A percentile compares a stretch with the other conserved stretches of the same genome.
Evolutionary conservation across 2,888 invertebrate genomes (phyloP).

Genomic region (Caenorhabditis sulstoni): DNA sequence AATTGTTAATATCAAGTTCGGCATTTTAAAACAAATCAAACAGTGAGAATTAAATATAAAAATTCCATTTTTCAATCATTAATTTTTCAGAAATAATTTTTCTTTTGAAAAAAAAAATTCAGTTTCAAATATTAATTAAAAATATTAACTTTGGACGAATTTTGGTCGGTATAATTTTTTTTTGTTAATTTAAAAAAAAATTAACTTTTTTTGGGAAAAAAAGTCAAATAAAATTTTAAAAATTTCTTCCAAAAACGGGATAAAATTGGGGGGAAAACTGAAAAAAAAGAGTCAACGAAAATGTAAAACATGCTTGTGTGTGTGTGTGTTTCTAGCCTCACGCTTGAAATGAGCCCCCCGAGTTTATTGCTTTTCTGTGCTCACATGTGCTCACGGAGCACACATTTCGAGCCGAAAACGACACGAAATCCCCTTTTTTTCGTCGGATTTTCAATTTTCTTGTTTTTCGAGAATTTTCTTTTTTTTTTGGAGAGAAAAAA

Average conservation of each 20-base stretch:
- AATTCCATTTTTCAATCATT: not conserved
- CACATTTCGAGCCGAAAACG: constrained; percentile 22
- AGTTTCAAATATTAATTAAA: not conserved
- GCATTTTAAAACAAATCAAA: not conserved
- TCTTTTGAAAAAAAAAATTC: not conserved
- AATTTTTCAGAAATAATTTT: not conserved
- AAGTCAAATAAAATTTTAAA: too few relatives aligned
- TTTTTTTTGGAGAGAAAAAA: not conserved
- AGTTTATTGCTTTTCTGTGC: constrained; percentile 45
- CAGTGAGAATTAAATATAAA: not conserved
- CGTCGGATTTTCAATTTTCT: constrained; percentile 23
- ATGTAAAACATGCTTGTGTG: too few relatives aligned
- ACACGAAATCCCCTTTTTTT: not conserved
- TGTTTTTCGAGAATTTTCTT: constrained; percentile 26
- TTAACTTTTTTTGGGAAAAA: too few relatives aligned
- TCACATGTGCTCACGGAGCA: constrained; percentile 29
- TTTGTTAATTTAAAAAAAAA: too few relatives aligned
- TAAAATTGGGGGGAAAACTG: too few relatives aligned
- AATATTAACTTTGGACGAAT: too few relatives aligned
- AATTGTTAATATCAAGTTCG: too few relatives aligned
- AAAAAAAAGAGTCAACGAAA: too few relatives aligned
- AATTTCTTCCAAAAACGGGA: not conserved
- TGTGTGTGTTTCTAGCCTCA: constrained; percentile 8
- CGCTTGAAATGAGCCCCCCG: constrained; percentile 38
- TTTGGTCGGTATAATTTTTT: too few relatives aligned